A percentile compares a stretch with the other conserved stretches of the same genome.
Evolutionary conservation across 2,113 vertebrate genomes (phyloP).

Genomic region (Strix uralensis): DNA sequence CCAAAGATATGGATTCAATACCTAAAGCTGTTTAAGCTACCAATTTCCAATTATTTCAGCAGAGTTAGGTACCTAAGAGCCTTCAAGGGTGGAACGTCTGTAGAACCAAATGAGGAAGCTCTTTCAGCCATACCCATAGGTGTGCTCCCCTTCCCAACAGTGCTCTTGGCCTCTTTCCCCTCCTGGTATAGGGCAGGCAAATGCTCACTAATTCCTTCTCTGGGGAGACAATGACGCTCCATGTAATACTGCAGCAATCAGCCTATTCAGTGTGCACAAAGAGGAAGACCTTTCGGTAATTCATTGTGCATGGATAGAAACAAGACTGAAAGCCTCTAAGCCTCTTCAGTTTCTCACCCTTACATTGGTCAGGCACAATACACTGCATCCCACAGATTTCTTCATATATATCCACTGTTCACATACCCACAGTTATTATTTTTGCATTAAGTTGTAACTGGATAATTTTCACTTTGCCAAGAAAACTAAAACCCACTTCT

Average conservation of each 20-base stretch:
- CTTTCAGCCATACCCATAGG: background rate
- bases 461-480: background rate
- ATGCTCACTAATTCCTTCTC: background rate
- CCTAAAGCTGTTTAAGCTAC: background rate
- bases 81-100: background rate
- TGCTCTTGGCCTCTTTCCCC: background rate
- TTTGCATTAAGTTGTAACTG: background rate
- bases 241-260: background rate
- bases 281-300: background rate
- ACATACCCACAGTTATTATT: background rate
- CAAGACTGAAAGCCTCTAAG: background rate
- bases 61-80: background rate
- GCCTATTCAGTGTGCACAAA: background rate
- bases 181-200: background rate
- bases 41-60: background rate
- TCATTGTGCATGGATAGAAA: background rate
- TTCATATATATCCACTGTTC: background rate
- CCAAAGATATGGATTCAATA: background rate
- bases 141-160: background rate
- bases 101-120: background rate
- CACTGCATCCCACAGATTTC: background rate
- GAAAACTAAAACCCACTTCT: background rate
- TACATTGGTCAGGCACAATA: fast-evolving
- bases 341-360: background rate
- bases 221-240: background rate